These are phyloP conservation scores for Microplitis deprimator DNA, from an alignment of 2,888 invertebrate species.

Conservation along the genomic window DNA sequence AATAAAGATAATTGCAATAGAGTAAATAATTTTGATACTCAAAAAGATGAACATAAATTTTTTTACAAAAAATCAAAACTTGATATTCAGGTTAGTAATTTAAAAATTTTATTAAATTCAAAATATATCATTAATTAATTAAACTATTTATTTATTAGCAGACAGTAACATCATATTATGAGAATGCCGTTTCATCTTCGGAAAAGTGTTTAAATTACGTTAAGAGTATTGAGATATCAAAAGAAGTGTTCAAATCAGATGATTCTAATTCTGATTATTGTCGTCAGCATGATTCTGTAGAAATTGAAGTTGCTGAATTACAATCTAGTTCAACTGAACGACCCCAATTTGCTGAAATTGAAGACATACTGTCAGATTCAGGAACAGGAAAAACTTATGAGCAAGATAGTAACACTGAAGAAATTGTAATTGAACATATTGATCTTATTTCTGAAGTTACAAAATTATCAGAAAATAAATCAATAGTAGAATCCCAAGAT, in stretches of 20 bases:
- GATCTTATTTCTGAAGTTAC: conserved; percentile 64
- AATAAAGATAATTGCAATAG: conserved; percentile 65
- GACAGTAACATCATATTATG: conserved; percentile 63
- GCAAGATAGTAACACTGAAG: conserved; percentile 50
- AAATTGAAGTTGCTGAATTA: conserved; percentile 65
- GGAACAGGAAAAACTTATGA: conserved; percentile 40
- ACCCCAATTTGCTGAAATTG: conserved; percentile 67
- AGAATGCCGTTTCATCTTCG: conserved; percentile 61
- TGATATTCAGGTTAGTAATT: conserved; percentile 71
- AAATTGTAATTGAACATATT: conserved; percentile 61
- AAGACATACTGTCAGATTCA: conserved; percentile 63
- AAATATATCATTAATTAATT: neutral
- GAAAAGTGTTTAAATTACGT: conserved; percentile 69
- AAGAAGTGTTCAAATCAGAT: conserved; percentile 44
- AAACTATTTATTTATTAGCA: conserved; percentile 52
- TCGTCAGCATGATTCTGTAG: conserved; percentile 54
- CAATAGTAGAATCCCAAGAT: conserved; percentile 46
- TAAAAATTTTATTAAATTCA: conserved; percentile 65
- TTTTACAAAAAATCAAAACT: conserved; percentile 76
- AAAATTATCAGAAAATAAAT: conserved; percentile 20
- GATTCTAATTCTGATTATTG: conserved; percentile 50
- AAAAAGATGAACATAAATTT: conserved; percentile 73
- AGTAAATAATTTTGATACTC: conserved; percentile 73
- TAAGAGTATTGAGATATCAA: conserved; percentile 61
- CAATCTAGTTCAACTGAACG: conserved; percentile 66